A percentile compares a stretch with the other conserved stretches of the same genome.
phyloP scores from a whole-genome alignment of 2,113 vertebrate species.

The Geococcyx californianus region DNA sequence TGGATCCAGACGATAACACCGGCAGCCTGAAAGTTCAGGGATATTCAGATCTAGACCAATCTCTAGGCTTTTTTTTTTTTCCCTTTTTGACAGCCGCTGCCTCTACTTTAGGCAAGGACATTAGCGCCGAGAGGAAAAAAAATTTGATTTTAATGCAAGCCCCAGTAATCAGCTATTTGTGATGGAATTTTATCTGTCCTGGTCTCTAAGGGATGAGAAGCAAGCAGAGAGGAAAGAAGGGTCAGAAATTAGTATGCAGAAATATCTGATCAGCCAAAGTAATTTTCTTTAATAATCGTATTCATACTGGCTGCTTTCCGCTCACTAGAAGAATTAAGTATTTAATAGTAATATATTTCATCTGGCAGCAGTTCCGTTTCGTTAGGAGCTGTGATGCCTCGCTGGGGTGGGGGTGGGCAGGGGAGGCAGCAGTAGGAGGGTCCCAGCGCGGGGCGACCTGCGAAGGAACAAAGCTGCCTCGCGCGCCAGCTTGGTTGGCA shows the following conservation, averaged over 20 bases:
- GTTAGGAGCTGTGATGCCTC: conserved; percentile 82
- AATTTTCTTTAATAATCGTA: conserved; percentile 92
- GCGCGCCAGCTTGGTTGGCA: fast-evolving
- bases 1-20: neutral
- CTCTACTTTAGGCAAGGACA: conserved; percentile 77
- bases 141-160: conserved; percentile 83
- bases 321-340: conserved; percentile 89
- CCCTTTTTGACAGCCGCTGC: conserved; percentile 53
- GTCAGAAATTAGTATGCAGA: conserved; percentile 92
- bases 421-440: neutral
- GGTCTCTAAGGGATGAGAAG: conserved; percentile 83
- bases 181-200: conserved; percentile 88
- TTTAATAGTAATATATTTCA: conserved; percentile 93
- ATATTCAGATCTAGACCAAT: conserved; percentile 52
- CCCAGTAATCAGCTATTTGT: conserved; percentile 87
- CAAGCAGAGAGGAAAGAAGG: conserved; percentile 82
- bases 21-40: conserved; percentile 22
- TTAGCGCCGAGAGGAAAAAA: conserved; percentile 56
- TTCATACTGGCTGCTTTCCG: conserved; percentile 88
- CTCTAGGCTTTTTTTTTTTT: neutral
- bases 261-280: conserved; percentile 93
- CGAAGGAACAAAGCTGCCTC: neutral
- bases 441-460: neutral
- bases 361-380: conserved; percentile 84
- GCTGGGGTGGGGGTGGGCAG: conserved; percentile 66